Evolutionary conservation across 2,113 vertebrate species (phyloP), one percentile per base, ranked within the genome.

Genomic region (Cyprinodon variegatus): DNA sequence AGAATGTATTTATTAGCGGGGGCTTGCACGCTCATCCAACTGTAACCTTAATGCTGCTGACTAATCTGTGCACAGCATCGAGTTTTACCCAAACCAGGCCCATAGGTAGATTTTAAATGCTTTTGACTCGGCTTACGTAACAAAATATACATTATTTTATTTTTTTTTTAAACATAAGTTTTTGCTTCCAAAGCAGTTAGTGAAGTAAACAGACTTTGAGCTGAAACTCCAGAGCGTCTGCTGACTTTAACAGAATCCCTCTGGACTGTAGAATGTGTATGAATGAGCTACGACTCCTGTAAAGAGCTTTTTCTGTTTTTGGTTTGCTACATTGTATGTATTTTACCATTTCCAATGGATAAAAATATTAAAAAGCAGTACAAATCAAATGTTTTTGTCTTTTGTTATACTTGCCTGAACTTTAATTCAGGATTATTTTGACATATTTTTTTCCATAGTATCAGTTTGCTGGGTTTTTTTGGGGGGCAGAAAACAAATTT

Each of bases 251-350:
- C 81, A 70, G 79, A 72, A 72, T 77, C 70, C 46, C 77, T 83
- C 75, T 79, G 86, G 85, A 91, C 90, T 78, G 73, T 85, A 90
- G 87, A 92, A 63, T 93, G 93, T 93, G 92, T 92, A 90, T 94
- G 94, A 96, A 94, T 95, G 94, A 95, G 93, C 90, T 91, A 87
- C 92, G 92, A 89, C 91, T 88, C 70, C 93, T 96, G 96, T 96
- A 96, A 94, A 97, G 95, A 94, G 71, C 92, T 93, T 86, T 92
- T 83, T 90, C 29, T 76, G 83, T 92, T 91, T 89, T 87, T 91
- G 91, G 94, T 94, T 95, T 92, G 95, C 95, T 94, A 94, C 93
- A 95, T 94, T 96, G 96, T 97, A 98, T 96, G 96, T 96, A 97
- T 96, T 97, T 91, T 95, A 94, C 94, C 95, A 94, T 95, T 95